Evolutionary conservation across 2,113 vertebrate genomes (phyloP).

Genomic region (Lanius collurio): DNA sequence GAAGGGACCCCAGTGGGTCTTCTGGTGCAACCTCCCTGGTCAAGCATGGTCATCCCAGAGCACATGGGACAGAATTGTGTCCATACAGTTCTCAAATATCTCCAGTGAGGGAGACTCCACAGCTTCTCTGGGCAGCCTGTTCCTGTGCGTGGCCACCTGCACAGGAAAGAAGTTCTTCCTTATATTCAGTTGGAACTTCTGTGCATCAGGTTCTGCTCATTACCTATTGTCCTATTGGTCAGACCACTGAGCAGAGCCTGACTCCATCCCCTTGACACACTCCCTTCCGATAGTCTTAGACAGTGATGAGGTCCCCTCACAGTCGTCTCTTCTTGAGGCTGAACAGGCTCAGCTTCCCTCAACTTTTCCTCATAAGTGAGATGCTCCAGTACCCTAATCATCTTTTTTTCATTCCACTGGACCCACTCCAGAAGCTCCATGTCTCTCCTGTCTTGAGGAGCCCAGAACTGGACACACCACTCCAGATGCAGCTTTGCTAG

Average conservation of each 20-base stretch:
- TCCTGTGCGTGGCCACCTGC: not conserved
- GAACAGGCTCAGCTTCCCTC: not conserved
- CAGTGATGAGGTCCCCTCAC: not conserved
- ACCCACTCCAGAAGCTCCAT: not conserved
- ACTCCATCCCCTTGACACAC: not conserved
- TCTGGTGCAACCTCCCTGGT: not conserved
- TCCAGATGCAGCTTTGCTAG: not conserved
- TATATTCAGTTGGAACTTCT: not conserved
- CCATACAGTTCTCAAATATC: not conserved
- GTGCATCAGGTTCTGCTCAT: not conserved
- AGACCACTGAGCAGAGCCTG: not conserved
- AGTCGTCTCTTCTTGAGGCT: not conserved
- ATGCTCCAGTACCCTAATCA: not conserved
- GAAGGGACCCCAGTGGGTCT: not conserved
- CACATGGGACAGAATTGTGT: not conserved
- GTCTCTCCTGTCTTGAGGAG: not conserved
- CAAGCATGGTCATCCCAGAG: not conserved
- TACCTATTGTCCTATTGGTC: not conserved
- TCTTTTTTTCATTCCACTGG: not conserved
- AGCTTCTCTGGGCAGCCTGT: not conserved
- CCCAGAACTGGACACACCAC: not conserved
- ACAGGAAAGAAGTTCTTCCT: not conserved
- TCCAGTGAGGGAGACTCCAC: not conserved
- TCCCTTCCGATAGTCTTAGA: rapidly evolving
- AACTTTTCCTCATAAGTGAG: not conserved